Conservation (phyloP, 2,113 vertebrate genomes). For the Bungarus multicinctus region DNA sequence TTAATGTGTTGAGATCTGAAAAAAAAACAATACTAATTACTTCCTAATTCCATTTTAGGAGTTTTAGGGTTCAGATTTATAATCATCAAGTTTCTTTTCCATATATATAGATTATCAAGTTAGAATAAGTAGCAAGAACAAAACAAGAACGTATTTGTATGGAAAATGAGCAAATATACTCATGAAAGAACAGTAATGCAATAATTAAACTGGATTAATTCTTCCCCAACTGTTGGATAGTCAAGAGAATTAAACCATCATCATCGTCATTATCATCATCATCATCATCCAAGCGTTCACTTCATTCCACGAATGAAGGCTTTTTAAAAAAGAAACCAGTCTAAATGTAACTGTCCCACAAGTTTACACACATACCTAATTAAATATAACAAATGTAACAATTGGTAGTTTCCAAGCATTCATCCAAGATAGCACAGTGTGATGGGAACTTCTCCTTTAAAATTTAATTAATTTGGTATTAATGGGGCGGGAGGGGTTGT, state of each 20-base stretch:
- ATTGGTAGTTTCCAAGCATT: background rate
- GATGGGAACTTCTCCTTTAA: background rate
- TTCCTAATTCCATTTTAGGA: background rate
- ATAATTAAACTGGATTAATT: background rate
- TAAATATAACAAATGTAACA: background rate
- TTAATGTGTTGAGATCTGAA: background rate
- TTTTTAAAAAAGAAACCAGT: background rate
- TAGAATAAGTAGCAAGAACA: background rate
- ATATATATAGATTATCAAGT: background rate
- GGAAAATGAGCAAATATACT: background rate
- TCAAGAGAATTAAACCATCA: background rate
- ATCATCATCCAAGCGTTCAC: too few species aligned
- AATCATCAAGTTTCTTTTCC: background rate
- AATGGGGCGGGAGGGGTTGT: too few species aligned
- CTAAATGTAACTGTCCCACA: background rate
- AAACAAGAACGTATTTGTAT: background rate
- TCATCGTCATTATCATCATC: background rate
- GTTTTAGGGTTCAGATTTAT: background rate
- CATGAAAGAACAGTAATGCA: background rate
- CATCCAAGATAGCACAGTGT: background rate
- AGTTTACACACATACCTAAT: background rate
- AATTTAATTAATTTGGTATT: background rate
- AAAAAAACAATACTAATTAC: background rate
- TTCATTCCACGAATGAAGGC: too few species aligned
- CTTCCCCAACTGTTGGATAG: background rate